These are phyloP conservation scores for Drosophila basisetae DNA, from an alignment of 2,888 invertebrate species.

Conservation along the genomic window DNA sequence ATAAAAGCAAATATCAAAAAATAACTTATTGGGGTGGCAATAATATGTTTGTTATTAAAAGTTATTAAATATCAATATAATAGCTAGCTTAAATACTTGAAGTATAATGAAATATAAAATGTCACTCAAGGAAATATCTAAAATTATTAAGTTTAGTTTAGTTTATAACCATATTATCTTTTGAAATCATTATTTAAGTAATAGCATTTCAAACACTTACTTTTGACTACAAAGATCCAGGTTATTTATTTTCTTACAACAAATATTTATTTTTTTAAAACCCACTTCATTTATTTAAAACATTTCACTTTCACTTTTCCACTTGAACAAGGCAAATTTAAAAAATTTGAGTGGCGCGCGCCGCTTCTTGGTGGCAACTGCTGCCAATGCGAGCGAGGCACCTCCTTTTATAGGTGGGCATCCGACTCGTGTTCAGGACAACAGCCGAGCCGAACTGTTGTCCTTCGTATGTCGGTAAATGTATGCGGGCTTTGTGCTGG, in stretches of 20 bases:
- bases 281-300: background rate
- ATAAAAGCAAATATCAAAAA: background rate
- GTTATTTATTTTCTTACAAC: background rate
- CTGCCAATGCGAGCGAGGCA: constrained; percentile 41
- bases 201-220: background rate
- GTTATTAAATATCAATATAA: background rate
- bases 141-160: background rate
- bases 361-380: constrained; percentile 70
- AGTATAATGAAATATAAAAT: background rate
- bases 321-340: background rate
- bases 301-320: constrained; percentile 13
- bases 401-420: constrained; percentile 59
- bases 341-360: constrained; percentile 65
- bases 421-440: constrained; percentile 39
- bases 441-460: constrained; percentile 24
- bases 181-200: background rate
- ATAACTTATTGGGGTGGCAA: background rate
- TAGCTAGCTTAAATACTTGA: background rate
- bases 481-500: constrained; percentile 29
- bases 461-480: constrained; percentile 29
- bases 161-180: background rate
- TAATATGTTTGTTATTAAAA: background rate
- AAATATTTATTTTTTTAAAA: background rate
- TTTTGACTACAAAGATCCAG: background rate
- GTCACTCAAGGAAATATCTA: background rate